Evolutionary conservation across 2,888 invertebrate species (phyloP).

Genomic region (Scaptomyza reducta): DNA sequence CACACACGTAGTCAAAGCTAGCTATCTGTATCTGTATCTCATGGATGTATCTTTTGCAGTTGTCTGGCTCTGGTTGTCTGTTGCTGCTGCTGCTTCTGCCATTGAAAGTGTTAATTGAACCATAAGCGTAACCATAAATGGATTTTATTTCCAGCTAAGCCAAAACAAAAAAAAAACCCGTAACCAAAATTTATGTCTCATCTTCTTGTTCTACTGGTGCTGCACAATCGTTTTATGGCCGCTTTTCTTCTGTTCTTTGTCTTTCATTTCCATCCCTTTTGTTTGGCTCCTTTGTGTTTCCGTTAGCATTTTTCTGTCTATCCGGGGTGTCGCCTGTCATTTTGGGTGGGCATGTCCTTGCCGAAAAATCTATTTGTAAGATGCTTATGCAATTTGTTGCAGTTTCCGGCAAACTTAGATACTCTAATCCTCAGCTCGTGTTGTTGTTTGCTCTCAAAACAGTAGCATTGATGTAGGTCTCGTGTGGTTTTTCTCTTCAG

Average conservation of each 20-base stretch:
- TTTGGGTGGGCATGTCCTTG: constrained; percentile 71
- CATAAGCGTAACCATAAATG: constrained; percentile 82
- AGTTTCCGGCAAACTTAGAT: constrained; percentile 50
- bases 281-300: constrained; percentile 41
- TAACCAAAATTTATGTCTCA: constrained; percentile 70
- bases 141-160: constrained; percentile 77
- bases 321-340: constrained; percentile 45
- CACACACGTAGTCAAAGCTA: constrained; percentile 28
- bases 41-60: constrained; percentile 12
- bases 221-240: constrained; percentile 66
- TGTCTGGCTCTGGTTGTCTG: constrained; percentile 2
- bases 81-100: constrained; percentile 20
- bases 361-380: constrained; percentile 43
- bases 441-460: constrained; percentile 60
- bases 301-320: constrained; percentile 25
- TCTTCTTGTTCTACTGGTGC: constrained; percentile 13
- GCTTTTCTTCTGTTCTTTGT: neutral
- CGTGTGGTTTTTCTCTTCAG: constrained; percentile 26
- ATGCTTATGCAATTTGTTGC: constrained; percentile 77
- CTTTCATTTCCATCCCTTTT: constrained; percentile 38
- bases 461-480: constrained; percentile 42
- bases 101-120: constrained; percentile 82
- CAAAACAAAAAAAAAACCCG: constrained; percentile 52
- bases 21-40: constrained; percentile 31
- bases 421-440: constrained; percentile 34